These are phyloP conservation scores for Hepsetus odoe DNA, from an alignment of 2,113 vertebrate genomes.

Conservation along the genomic window DNA sequence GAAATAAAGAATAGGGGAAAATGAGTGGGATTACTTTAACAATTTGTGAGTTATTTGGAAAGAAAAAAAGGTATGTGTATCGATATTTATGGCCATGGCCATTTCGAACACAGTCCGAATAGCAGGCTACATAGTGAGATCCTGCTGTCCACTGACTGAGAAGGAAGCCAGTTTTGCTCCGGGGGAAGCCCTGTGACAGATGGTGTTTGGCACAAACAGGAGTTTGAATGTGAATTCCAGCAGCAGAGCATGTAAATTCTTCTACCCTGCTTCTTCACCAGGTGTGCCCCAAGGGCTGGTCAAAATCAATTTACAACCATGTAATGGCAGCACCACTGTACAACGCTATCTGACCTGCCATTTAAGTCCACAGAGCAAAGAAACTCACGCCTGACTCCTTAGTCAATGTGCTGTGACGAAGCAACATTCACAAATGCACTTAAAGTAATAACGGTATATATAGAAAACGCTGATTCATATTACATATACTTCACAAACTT, in stretches of 20 bases:
- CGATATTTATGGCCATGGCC: too few species aligned
- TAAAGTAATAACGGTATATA: neutral
- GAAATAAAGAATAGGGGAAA: too few species aligned
- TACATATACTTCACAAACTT: too few species aligned
- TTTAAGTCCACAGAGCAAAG: neutral
- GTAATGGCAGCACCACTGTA: neutral
- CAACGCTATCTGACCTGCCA: neutral
- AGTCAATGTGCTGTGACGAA: neutral
- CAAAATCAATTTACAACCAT: neutral
- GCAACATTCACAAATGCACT: too few species aligned
- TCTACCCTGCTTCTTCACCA: neutral
- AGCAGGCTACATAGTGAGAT: neutral
- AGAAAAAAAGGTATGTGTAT: too few species aligned
- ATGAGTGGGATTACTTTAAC: too few species aligned
- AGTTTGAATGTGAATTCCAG: conserved; percentile 13
- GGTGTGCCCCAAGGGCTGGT: neutral
- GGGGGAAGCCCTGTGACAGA: conserved; percentile 6
- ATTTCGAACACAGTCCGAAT: neutral
- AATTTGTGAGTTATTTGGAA: too few species aligned
- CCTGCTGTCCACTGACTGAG: neutral
- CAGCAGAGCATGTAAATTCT: conserved; percentile 1
- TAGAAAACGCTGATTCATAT: neutral
- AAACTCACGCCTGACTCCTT: neutral
- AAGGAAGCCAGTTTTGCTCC: conserved; percentile 7
- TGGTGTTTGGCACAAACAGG: neutral